Base-by-base conservation (phyloP, 2,113 vertebrate genomes). In the Indicator indicator region DNA sequence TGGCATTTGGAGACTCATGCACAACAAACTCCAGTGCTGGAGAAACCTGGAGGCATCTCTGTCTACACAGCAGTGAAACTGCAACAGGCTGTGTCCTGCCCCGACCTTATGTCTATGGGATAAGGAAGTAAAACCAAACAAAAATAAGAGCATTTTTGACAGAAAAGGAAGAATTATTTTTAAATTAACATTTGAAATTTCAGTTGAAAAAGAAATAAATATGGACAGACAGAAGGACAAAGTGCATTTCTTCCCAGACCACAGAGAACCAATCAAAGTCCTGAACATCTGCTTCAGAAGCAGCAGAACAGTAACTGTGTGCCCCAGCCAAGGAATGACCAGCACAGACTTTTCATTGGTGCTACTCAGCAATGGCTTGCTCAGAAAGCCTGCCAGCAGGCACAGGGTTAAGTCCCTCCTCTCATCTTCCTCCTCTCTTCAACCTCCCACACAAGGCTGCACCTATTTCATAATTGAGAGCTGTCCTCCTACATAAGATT, bases 381-480 rank as follows among this genome's bases (percentile, higher is more conserved):
- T 75, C 63, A 62, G 58, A 16, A 86, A 81, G 12, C 14, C 68
- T 9, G 1, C 36, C 79, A 81, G 67, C 26, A 83, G 56, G 50
- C 62, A 70, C 73, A 12, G 42, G 44, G 94, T 97, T 95, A 95
- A 97, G 68, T 46, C 44, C 12, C 16, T 75, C 58, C 83, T 91
- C 73, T 83, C 90, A 89, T 90, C 86, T 79, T 95, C 91, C 93
- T 92, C 86, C 85, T 91, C 93, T 91, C 83, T 70, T 84, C 70
- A 73, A 70, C 88, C 72, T 97, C 95, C 96, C 93, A 96, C 94
- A 79, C 92, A 95, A 90, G 67, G 88, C 50, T 9, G 3, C 95
- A 94, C 76, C 73, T 75, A 95, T 78, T 91, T 95, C 88, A 94
- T 93, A 97, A 95, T 96, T 78, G 87, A 93, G 88, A 96, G 86